These are phyloP conservation scores for Cylas formicarius DNA, from an alignment of 1,140 invertebrate species.

Conservation along the genomic window DNA sequence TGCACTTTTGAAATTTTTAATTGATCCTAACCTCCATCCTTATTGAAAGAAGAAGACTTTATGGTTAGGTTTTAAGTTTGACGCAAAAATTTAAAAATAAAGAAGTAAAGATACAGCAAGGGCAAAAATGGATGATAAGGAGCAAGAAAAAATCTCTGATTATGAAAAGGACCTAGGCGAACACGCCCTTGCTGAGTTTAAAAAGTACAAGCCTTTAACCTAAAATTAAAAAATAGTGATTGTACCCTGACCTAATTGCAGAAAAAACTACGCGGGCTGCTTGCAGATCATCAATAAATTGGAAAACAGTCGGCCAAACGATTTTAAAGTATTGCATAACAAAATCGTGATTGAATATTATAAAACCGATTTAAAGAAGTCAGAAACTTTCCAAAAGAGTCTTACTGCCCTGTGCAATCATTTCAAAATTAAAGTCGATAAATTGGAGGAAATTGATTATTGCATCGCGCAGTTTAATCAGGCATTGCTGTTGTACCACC, in stretches of 20 bases:
- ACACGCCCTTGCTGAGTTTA: slow-evolving; percentile 36
- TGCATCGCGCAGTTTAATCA: slow-evolving; percentile 73
- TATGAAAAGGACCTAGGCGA: slow-evolving; percentile 36
- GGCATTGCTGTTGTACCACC: slow-evolving; percentile 73
- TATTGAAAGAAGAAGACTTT: too few relatives aligned
- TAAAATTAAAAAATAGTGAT: background rate
- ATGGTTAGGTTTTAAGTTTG: too few relatives aligned
- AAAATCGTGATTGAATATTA: slow-evolving; percentile 66
- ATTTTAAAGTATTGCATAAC: slow-evolving; percentile 67
- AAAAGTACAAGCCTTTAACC: slow-evolving; percentile 29
- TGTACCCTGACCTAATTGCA: slow-evolving; percentile 22
- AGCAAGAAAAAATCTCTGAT: slow-evolving; percentile 25
- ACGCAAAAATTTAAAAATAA: too few relatives aligned
- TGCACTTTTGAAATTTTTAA: too few relatives aligned
- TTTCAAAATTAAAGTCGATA: slow-evolving; percentile 47
- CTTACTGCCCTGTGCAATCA: slow-evolving; percentile 56
- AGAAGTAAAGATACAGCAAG: too few relatives aligned
- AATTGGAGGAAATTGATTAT: slow-evolving; percentile 62
- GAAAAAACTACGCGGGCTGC: slow-evolving; percentile 49
- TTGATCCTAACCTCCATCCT: too few relatives aligned
- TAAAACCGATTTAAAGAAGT: slow-evolving; percentile 61
- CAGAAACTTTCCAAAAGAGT: slow-evolving; percentile 61
- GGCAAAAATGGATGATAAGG: slow-evolving; percentile 22
- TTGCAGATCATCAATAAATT: slow-evolving; percentile 54
- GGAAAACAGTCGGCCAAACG: slow-evolving; percentile 47